Conservation (phyloP, 2,113 vertebrate species). For the Recurvirostra avosetta region DNA sequence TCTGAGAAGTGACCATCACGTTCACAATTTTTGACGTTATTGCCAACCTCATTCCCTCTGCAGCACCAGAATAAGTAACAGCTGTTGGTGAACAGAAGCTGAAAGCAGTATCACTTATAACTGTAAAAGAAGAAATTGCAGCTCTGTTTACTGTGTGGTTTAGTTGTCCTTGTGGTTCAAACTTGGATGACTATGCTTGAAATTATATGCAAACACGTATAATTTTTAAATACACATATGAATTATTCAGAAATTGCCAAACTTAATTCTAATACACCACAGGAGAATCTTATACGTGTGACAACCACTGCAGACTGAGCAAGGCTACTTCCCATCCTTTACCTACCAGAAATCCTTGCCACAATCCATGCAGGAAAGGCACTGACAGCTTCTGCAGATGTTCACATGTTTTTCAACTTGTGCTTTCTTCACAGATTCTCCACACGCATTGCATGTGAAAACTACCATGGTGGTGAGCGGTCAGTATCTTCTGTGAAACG, state of each 20-base stretch:
- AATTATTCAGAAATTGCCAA: neutral
- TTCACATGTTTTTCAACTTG: conserved; percentile 91
- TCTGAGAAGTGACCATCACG: neutral
- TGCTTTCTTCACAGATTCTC: conserved; percentile 91
- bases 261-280: neutral
- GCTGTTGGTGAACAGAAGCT: neutral
- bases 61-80: neutral
- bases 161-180: neutral
- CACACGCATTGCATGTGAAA: conserved; percentile 90
- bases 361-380: conserved; percentile 94
- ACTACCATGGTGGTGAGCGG: conserved; percentile 82
- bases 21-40: neutral
- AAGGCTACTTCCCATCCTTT: neutral
- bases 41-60: neutral
- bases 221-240: neutral
- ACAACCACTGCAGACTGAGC: neutral
- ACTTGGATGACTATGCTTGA: neutral
- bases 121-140: neutral
- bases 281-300: neutral
- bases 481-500: neutral
- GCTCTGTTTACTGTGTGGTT: neutral
- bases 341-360: conserved; percentile 94
- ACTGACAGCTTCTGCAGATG: conserved; percentile 80
- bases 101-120: neutral
- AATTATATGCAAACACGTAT: rapidly evolving